Conservation (phyloP, 2,113 vertebrate species). For the Motacilla tschutschensis region DNA sequence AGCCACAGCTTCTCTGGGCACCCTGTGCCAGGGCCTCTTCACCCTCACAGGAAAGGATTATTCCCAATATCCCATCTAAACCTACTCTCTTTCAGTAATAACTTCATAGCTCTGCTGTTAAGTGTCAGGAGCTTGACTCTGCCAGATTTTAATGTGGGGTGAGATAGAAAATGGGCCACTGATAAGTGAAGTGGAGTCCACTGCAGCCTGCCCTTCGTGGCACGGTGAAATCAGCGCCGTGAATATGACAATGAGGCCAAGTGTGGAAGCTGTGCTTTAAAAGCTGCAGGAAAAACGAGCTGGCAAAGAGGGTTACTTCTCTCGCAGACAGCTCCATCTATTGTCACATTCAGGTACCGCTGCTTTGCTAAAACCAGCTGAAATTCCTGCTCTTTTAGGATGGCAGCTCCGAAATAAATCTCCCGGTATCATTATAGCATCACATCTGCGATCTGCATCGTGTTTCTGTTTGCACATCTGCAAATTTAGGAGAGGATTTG, state of each 20-base stretch:
- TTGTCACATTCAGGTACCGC: constrained; percentile 13
- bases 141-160: not conserved
- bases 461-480: not conserved
- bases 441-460: not conserved
- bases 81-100: not conserved
- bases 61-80: not conserved
- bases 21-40: rapidly evolving
- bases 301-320: not conserved
- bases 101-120: not conserved
- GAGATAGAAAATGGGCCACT: not conserved
- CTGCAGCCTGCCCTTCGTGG: not conserved
- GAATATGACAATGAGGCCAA: not conserved
- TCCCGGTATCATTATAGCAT: not conserved
- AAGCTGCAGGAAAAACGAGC: not conserved
- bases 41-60: rapidly evolving
- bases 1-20: not conserved
- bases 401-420: not conserved
- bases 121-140: not conserved
- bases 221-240: not conserved
- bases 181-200: not conserved
- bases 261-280: not conserved
- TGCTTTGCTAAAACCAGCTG: not conserved
- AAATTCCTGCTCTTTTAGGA: not conserved
- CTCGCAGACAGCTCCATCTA: constrained; percentile 55
- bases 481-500: not conserved